Evolutionary conservation across 2,888 invertebrate genomes (phyloP), one percentile per base, ranked within the genome.

Genomic region (Caenorhabditis wallacei): DNA sequence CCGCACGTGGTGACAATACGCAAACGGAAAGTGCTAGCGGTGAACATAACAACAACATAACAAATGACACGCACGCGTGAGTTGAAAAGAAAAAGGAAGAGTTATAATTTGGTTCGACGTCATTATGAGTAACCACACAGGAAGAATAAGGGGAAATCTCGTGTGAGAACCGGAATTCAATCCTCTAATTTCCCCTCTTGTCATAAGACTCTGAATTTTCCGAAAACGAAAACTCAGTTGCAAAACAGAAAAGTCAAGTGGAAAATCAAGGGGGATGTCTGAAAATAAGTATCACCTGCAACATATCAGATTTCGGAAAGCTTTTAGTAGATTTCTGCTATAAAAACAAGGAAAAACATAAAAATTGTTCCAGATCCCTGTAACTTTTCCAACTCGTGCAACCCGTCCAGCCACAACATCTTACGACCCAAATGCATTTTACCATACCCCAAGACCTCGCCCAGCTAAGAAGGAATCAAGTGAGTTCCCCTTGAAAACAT

Each of bases 381-480:
- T 68, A 4, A 80, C 80, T 5, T 59, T 46, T 35, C 72, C 80
- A 37, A 78, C 78, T 0, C 40, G 70, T 16, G 53, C 69, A 3
- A 78, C 69, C 11, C 51, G 74, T 18, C 69, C 81, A 22, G 86
- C 87, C 1, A 86, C 87, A 0, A 85, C 86, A 2, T 35, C 56
- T 2, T 89, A 89, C 74, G 86, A 89, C 26, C 81, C 87, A 5
- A 68, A 76, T 7, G 78, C 63, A 11, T 89, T 88, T 78, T 89
- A 87, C 76, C 84, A 84, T 43, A 89, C 88, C 0, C 84, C 83
- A 16, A 48, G 82, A 59, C 87, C 87, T n/a, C 85, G 84, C 22
- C 82, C 82, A 10, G 71, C 81, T 18, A 84, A 85, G 43, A 87
- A 83, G 46, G 87, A 87, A 61, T 83, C 84, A 48, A 80, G 87